Base-by-base conservation (phyloP, 1,140 invertebrate species). In the Lysiphlebus fabarum region DNA sequence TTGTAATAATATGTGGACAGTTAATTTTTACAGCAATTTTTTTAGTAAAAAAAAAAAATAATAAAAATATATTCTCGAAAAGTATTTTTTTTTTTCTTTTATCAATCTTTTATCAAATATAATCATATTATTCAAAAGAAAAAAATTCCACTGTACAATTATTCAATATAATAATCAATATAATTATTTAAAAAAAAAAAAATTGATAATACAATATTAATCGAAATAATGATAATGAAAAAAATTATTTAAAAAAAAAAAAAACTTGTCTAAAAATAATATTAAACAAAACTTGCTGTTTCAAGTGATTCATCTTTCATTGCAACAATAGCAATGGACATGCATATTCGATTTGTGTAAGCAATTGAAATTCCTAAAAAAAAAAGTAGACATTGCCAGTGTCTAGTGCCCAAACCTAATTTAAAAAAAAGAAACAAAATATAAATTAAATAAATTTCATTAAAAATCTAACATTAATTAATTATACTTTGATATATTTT, bases 281-380 rank as follows among this genome's bases (percentile, higher is more conserved):
- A 85, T 53, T 36, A 3, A 26, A n/a, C n/a, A 26, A 26, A 26
- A 26, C 17, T 26, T 26, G 17, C 17, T 26, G 17, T 26, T 26
- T 26, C 17, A 26, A 26, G 2, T 26, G 17, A 8, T 41, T 53
- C 49, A 17, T 45, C 47, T 53, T 53, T n/a, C 87, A 90, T 90
- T 12, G 86, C 84, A 0, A 90, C 86, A 33, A 89, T 85, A 1
- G 83, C 87, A 37, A 88, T 83, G 36, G 87, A 87, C 68, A 90
- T 82, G 65, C 85, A 85, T 4, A 87, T 83, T 40, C 87, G 74
- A 67, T 87, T 83, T 53, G 77, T 81, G 63, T 85, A 88, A 0
- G 82, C 85, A 34, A 88, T 74, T 5, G 82, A 71, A 68, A 87
- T 80, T 2, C 83, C 82, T 6, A 86, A 54, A 66, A 89, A 89